Conservation (phyloP, 2,113 vertebrate genomes). For the Arvicanthis niloticus region DNA sequence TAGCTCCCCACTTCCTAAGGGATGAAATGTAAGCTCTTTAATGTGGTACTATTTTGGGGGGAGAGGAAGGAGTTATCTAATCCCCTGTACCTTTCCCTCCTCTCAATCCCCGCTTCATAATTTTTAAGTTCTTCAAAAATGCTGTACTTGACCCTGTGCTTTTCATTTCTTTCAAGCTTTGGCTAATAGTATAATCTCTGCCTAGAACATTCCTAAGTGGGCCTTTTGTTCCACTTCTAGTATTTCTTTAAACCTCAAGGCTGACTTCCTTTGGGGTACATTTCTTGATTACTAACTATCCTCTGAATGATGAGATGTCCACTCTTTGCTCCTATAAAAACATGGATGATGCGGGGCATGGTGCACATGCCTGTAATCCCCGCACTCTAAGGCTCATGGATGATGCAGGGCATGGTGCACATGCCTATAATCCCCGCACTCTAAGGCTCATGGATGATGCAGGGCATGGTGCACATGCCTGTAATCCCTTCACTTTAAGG, state of each 20-base stretch:
- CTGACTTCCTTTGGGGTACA: background rate
- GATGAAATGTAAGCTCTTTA: background rate
- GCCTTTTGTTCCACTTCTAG: background rate
- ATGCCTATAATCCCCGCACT: background rate
- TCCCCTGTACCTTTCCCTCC: background rate
- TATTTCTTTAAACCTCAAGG: constrained; percentile 28
- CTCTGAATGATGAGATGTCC: background rate
- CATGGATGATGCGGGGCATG: background rate
- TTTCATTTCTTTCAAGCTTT: background rate
- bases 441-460: background rate
- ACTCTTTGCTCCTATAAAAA: background rate
- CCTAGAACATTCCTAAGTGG: background rate
- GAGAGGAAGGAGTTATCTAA: background rate
- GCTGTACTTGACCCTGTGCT: background rate
- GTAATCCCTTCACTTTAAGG: background rate
- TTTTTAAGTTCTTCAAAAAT: background rate
- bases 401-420: background rate
- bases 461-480: background rate
- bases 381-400: background rate
- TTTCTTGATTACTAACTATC: background rate
- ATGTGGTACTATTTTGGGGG: background rate
- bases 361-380: background rate
- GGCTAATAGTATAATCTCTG: background rate
- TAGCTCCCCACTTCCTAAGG: background rate
- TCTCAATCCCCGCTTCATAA: background rate